phyloP scores from a whole-genome alignment of 2,113 vertebrate genomes.

The Pseudois nayaur region DNA sequence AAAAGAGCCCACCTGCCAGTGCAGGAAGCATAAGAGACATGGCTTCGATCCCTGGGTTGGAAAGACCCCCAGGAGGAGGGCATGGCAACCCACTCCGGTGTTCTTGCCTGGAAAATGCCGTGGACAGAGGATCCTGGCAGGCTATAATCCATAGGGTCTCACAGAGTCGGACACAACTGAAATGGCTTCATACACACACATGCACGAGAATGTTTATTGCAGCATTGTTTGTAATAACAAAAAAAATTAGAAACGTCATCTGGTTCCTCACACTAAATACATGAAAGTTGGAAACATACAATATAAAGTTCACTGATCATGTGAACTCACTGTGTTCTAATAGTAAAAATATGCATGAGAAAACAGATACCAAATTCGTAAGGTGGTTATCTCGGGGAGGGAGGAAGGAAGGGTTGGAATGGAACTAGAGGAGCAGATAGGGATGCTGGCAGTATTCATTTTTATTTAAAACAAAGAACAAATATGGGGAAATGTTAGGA shows the following conservation, averaged over 20 bases:
- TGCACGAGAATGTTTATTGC: not conserved
- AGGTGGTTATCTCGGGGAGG: not conserved
- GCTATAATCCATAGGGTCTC: not conserved
- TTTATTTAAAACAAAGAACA: not conserved
- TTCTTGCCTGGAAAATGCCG: not conserved
- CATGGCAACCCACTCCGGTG: not conserved
- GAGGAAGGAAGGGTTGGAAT: not conserved
- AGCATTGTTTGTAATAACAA: not conserved
- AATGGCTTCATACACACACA: not conserved
- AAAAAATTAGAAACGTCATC: not conserved
- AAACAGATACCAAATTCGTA: not conserved
- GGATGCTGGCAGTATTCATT: not conserved
- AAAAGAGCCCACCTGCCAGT: not conserved
- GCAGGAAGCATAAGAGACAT: not conserved
- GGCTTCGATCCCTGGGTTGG: not conserved
- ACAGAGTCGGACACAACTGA: not conserved
- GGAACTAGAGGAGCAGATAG: not conserved
- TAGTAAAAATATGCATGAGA: not conserved
- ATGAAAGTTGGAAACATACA: not conserved
- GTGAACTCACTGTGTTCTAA: not conserved
- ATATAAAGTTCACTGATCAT: not conserved
- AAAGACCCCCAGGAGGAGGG: not conserved
- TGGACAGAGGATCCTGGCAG: not conserved
- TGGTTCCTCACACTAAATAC: not conserved
- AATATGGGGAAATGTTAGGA: not conserved